Evolutionary conservation across 2,797 vertebrate species (phyloP).

Genomic region (Cygnus olor): DNA sequence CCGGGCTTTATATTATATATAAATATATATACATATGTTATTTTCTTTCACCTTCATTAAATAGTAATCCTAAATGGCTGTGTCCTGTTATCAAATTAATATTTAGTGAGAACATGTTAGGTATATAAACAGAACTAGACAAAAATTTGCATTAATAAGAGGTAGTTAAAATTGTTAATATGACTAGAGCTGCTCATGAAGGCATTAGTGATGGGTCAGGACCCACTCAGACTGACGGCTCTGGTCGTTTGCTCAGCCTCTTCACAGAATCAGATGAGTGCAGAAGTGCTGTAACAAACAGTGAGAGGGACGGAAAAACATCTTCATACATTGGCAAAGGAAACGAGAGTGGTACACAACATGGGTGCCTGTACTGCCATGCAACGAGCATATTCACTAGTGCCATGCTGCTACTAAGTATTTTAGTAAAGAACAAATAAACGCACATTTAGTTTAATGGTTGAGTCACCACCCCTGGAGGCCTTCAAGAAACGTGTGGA

Average conservation of each 20-base stretch:
- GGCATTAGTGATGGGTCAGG: not conserved
- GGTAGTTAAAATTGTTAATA: not conserved
- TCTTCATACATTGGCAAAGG: not conserved
- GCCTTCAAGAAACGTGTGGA: too few species aligned
- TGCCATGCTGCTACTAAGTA: not conserved
- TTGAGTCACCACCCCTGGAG: too few species aligned
- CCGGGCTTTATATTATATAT: not conserved
- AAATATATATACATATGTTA: not conserved
- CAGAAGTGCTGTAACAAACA: not conserved
- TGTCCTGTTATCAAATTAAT: too few species aligned
- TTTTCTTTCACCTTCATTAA: not conserved
- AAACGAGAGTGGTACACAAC: not conserved
- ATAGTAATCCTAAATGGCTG: not conserved
- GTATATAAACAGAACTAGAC: not conserved
- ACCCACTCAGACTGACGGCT: not conserved
- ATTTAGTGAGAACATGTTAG: not conserved
- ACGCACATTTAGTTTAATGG: not conserved
- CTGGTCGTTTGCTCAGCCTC: accelerated
- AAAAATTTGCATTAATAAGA: not conserved
- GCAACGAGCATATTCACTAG: not conserved
- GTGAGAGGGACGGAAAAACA: not conserved
- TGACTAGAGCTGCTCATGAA: not conserved
- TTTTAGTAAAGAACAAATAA: not conserved
- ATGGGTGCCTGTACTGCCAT: not conserved
- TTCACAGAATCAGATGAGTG: not conserved